A percentile compares a stretch with the other conserved stretches of the same genome.
Evolutionary conservation across 2,797 vertebrate genomes (phyloP).

Genomic region (Cyprinella venusta): DNA sequence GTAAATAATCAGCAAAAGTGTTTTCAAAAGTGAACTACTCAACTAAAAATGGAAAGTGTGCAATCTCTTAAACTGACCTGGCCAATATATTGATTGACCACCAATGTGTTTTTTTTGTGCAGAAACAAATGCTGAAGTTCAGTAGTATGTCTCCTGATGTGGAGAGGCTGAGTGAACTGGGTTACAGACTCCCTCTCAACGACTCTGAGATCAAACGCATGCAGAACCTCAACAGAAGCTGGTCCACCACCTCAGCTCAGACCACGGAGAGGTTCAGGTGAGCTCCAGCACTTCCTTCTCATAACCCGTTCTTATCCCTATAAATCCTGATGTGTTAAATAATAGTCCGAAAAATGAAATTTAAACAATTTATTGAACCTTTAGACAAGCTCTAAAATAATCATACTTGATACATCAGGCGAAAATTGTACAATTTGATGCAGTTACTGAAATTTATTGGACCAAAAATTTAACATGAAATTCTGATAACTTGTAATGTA

Average conservation of each 20-base stretch:
- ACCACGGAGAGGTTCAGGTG: constrained; percentile 96
- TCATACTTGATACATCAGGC: too few species aligned
- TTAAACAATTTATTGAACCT: neutral
- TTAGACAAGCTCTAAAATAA: neutral
- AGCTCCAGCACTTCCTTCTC: neutral
- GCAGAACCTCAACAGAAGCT: constrained; percentile 91
- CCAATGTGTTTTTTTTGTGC: constrained; percentile 6
- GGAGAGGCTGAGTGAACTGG: constrained; percentile 90
- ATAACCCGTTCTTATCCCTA: neutral
- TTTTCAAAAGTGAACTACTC: too few species aligned
- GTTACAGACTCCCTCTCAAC: constrained; percentile 90
- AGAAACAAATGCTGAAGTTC: constrained; percentile 92
- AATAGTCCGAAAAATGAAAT: neutral
- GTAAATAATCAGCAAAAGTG: too few species aligned
- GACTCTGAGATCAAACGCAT: constrained; percentile 92
- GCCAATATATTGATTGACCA: neutral
- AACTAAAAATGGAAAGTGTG: neutral
- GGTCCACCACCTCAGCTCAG: constrained; percentile 88
- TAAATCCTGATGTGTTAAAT: neutral
- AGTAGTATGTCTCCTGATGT: constrained; percentile 90
- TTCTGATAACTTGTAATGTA: neutral
- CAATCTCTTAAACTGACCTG: neutral
- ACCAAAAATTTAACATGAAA: neutral
- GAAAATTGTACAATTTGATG: neutral
- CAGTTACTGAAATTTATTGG: too few species aligned